phyloP scores from a whole-genome alignment of 2,113 vertebrate species.

The Stegastes partitus region DNA sequence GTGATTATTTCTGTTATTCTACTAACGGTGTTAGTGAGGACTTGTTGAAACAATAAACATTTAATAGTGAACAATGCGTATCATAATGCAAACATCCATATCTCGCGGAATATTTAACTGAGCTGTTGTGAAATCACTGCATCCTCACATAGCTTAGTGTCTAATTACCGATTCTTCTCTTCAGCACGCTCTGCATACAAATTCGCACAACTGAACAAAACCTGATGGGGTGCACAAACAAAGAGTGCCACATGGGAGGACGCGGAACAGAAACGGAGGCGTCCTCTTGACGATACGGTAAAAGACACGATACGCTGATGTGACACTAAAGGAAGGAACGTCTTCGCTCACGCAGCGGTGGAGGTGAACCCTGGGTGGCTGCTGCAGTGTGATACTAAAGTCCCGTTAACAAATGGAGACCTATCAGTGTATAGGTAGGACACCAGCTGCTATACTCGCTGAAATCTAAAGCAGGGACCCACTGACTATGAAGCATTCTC shows the following conservation, averaged over 20 bases:
- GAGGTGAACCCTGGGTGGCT: not conserved
- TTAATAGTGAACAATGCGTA: not conserved
- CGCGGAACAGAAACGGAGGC: conserved; percentile 23
- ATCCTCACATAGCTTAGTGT: conserved; percentile 35
- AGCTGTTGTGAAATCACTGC: conserved; percentile 29
- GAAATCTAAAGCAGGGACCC: too few species aligned
- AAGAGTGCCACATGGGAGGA: conserved; percentile 31
- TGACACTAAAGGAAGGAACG: not conserved
- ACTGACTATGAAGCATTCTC: too few species aligned
- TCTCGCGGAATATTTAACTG: conserved; percentile 26
- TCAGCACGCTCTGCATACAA: conserved; percentile 34
- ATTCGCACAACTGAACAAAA: conserved; percentile 24
- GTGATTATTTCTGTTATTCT: too few species aligned
- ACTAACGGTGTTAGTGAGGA: too few species aligned
- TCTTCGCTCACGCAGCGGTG: not conserved
- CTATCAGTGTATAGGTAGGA: not conserved
- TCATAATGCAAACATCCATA: not conserved
- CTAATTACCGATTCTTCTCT: conserved; percentile 48
- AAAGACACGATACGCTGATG: not conserved
- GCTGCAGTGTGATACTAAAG: not conserved
- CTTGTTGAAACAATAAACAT: not conserved
- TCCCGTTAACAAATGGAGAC: conserved; percentile 3
- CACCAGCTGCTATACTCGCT: too few species aligned
- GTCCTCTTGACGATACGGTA: conserved; percentile 5
- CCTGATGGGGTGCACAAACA: conserved; percentile 33